Conservation (phyloP, 2,113 vertebrate genomes). For the Aegypius monachus region DNA sequence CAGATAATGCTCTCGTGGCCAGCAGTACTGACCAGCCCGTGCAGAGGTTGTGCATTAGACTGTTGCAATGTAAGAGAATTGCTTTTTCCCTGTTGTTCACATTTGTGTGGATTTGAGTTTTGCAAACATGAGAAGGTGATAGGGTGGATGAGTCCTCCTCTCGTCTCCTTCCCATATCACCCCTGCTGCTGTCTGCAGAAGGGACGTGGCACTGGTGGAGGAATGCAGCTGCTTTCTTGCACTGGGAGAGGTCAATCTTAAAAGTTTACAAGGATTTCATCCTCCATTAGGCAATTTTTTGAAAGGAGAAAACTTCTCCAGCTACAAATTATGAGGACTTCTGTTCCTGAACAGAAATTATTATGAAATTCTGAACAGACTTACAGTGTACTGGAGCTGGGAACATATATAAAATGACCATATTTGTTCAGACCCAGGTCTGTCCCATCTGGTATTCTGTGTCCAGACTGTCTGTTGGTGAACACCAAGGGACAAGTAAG, state of each 20-base stretch:
- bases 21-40: rapidly evolving
- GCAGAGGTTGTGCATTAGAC: not conserved
- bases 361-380: not conserved
- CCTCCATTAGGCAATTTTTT: not conserved
- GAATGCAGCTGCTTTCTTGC: not conserved
- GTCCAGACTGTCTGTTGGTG: not conserved
- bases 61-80: not conserved
- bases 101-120: not conserved
- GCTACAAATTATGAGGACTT: not conserved
- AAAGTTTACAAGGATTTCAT: not conserved
- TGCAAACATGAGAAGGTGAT: not conserved
- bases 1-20: not conserved
- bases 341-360: not conserved
- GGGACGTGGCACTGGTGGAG: not conserved
- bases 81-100: not conserved
- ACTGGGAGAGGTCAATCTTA: not conserved
- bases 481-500: not conserved
- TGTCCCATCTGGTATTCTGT: not conserved
- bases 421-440: not conserved
- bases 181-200: not conserved
- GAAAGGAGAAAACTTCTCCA: not conserved
- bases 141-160: not conserved
- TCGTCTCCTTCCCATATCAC: not conserved
- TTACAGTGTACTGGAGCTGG: not conserved
- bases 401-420: not conserved